Evolutionary conservation across 2,113 vertebrate genomes (phyloP), one percentile per base, ranked within the genome.

Genomic region (Chelonoidis abingdonii): DNA sequence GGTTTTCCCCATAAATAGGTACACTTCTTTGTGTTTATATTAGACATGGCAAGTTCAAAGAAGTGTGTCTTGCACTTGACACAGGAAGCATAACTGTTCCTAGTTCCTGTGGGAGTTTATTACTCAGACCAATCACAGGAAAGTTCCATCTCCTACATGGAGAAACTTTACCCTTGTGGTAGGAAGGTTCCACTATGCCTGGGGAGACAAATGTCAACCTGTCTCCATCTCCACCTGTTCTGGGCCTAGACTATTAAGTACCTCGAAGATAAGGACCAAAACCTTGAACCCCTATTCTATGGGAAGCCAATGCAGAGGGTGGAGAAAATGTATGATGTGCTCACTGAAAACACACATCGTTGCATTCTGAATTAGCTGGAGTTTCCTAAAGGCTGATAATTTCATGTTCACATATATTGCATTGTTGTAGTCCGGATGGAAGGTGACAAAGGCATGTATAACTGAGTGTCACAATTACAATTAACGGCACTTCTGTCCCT

Each of bases 41-140:
- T 86, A 88, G 65, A 75, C 72, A 95, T 91, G 83, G 86, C 96
- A 97, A 97, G 95, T 95, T 97, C 96, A 97, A 94, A 94, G 87
- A 92, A 93, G 53, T 86, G 38, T 21, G 47, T 8, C 88, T 91
- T 31, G 56, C 38, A 25, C 72, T 88, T 85, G 85, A 96, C 88
- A 31, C 78, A 92, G 56, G 29, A 91, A 10, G 8, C 83, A 35
- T 79, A 31, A 87, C 57, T 80, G 52, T 1, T 59, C 57, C 57
- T 59, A 0, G 65, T 54, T 91, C 38, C 84, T 85, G 41, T 6
- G 90, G 50, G 57, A 93, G 25, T 78, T 84, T n/a, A 86, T 89
- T 89, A 4, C 31, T 62, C 75, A 93, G 29, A 31, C 59, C 59
- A 62, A 29, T 29, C 59, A 62, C 59, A 62, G 59, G 29, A 62